These are phyloP conservation scores for Solea senegalensis DNA, from an alignment of 2,113 vertebrate genomes.

Conservation along the genomic window DNA sequence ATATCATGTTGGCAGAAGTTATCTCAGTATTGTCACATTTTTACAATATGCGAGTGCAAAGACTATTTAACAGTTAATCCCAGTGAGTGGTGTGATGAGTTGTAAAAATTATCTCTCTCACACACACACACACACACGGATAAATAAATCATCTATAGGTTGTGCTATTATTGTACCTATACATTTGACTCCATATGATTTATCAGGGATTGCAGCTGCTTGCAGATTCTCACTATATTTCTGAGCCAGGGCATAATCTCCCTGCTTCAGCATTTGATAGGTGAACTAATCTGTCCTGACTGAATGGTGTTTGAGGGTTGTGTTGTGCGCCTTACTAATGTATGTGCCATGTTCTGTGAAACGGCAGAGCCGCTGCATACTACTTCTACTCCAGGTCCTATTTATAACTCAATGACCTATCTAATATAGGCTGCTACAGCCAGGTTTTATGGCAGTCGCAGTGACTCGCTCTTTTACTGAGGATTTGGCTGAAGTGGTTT, in stretches of 20 bases:
- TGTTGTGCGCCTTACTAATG: constrained; percentile 52
- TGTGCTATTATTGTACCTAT: constrained; percentile 9
- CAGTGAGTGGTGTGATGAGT: constrained; percentile 36
- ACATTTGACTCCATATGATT: constrained; percentile 33
- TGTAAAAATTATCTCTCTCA: constrained; percentile 32
- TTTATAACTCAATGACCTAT: constrained; percentile 71
- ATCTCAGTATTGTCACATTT: neutral
- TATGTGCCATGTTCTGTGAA: constrained; percentile 53
- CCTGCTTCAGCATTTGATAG: constrained; percentile 35
- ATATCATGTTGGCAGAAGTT: neutral
- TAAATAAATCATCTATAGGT: constrained; percentile 36
- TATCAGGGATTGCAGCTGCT: constrained; percentile 14
- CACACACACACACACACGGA: constrained; percentile 11
- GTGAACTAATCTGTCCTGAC: constrained; percentile 42
- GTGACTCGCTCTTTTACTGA: constrained; percentile 23
- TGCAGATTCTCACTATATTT: constrained; percentile 23
- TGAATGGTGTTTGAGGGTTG: constrained; percentile 16
- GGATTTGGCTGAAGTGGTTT: neutral
- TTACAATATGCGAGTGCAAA: neutral
- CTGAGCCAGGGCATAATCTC: constrained; percentile 13
- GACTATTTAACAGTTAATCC: neutral
- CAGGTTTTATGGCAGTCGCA: constrained; percentile 22
- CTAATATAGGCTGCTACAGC: constrained; percentile 55
- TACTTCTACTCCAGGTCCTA: constrained; percentile 50
- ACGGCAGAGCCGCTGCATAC: constrained; percentile 35